Percentiles rank a stretch among this genome's conserved stretches.
These are phyloP conservation scores for Apotomis turbidana DNA, from an alignment of 2,888 invertebrate species.

Conservation along the genomic window DNA sequence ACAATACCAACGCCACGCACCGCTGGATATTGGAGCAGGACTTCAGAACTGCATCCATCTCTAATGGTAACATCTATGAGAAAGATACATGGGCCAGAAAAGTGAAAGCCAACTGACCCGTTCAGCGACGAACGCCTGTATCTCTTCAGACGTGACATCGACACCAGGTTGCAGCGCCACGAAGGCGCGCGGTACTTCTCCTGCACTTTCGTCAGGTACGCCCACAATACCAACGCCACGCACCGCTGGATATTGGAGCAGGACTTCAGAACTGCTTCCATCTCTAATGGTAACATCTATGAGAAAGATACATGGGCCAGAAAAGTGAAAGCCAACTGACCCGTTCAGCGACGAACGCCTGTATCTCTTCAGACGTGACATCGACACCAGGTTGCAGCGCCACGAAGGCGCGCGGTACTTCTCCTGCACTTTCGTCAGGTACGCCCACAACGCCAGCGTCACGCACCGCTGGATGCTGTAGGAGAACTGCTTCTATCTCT, in stretches of 20 bases:
- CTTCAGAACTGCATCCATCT: slow-evolving; percentile 22
- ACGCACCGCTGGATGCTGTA: slow-evolving; percentile 87
- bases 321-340: slow-evolving; percentile 58
- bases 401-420: slow-evolving; percentile 89
- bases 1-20: slow-evolving; percentile 92
- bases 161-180: slow-evolving; percentile 84
- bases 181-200: slow-evolving; percentile 90
- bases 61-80: too few species aligned
- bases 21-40: slow-evolving; percentile 64
- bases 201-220: slow-evolving; percentile 85
- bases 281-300: too few species aligned
- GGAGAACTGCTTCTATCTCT: slow-evolving; percentile 91
- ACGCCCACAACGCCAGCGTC: slow-evolving; percentile 92
- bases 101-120: slow-evolving; percentile 62
- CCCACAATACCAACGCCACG: slow-evolving; percentile 92
- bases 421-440: slow-evolving; percentile 87
- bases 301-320: too few species aligned
- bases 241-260: slow-evolving; percentile 79
- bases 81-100: too few species aligned
- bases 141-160: slow-evolving; percentile 80
- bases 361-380: slow-evolving; percentile 83
- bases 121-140: slow-evolving; percentile 81
- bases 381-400: slow-evolving; percentile 81
- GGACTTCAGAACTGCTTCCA: slow-evolving; percentile 22
- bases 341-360: slow-evolving; percentile 79